phyloP scores from a whole-genome alignment of 2,888 invertebrate genomes.

The Agriotes lineatus region DNA sequence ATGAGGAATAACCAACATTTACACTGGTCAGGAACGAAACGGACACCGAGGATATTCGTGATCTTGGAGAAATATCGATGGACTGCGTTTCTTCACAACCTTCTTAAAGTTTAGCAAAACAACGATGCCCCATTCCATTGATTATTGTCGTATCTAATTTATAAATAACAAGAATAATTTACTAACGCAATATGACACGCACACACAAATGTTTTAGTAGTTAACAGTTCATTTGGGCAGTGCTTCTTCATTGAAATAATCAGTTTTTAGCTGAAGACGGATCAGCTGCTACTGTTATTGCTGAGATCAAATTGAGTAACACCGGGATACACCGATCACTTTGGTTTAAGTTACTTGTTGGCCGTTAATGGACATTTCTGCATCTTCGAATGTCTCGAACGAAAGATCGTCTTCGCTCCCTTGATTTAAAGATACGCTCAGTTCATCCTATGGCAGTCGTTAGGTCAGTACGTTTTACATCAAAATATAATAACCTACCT shows the following conservation, averaged over 20 bases:
- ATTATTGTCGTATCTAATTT: conserved; percentile 63
- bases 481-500: conserved; percentile 66
- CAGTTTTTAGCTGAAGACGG: conserved; percentile 16
- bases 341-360: conserved; percentile 21
- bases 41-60: conserved; percentile 24
- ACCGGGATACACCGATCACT: conserved; percentile 29
- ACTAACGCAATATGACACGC: conserved; percentile 40
- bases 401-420: conserved; percentile 53
- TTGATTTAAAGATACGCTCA: conserved; percentile 60
- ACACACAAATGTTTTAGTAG: conserved; percentile 24
- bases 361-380: conserved; percentile 40
- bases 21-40: conserved; percentile 43
- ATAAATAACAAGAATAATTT: conserved; percentile 55
- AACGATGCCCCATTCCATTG: conserved; percentile 62
- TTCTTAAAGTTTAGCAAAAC: conserved; percentile 42
- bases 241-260: conserved; percentile 31
- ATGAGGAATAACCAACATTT: conserved; percentile 46
- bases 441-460: conserved; percentile 61
- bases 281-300: conserved; percentile 43
- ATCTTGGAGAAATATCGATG: conserved; percentile 7
- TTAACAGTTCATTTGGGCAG: conserved; percentile 38
- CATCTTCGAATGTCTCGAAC: conserved; percentile 51
- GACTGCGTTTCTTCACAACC: conserved; percentile 45
- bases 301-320: conserved; percentile 44
- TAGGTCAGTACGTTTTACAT: background rate